Base-by-base conservation (phyloP, 2,888 invertebrate genomes). In the Drosophila formosana region DNA sequence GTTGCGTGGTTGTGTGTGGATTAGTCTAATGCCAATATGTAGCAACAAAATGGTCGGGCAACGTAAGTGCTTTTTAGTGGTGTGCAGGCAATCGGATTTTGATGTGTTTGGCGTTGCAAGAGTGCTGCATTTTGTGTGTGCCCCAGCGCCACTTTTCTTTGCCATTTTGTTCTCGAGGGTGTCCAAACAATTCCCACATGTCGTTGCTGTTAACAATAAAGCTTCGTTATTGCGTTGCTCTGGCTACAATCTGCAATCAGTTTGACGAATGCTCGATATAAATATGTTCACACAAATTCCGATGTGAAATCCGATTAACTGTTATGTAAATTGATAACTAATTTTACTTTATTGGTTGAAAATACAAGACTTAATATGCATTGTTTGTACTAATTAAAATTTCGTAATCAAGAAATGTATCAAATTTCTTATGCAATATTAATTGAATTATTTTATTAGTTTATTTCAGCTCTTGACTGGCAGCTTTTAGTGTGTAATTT, bases 21-120 rank as follows among this genome's bases (percentile, higher is more conserved):
- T 85, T 84, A 82, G 78, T 74, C 76, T 82, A 80, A 84, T 87
- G 84, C 76, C 82, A 80, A 84, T 84, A 82, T 75, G 78, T 76
- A 53, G 74, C 78, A 69, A 67, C 77, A 70, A 64, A 63, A 47
- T 56, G 55, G 45, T 56, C 63, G 6, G 37, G 46, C 51, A 57
- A 39, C 67, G 66, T 75, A 78, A 75, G 80, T 80, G 78, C 75
- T 67, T 75, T 78, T 72, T 66, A 72, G 73, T 74, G 80, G 73
- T 73, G 72, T 74, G 72, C 66, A 71, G 65, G 65, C 78, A 80
- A 75, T 82, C 68, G 70, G 78, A 80, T 72, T 72, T 72, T 64
- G 72, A 74, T 85, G 75, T 66, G 75, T 73, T 80, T 70, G 64
- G 66, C 60, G 55, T 55, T 55, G 61, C 47, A 51, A 72, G 70